A percentile compares a stretch with the other conserved stretches of the same genome.
Evolutionary conservation across 2,888 invertebrate species (phyloP).

Genomic region (Pyrochroa serraticornis): DNA sequence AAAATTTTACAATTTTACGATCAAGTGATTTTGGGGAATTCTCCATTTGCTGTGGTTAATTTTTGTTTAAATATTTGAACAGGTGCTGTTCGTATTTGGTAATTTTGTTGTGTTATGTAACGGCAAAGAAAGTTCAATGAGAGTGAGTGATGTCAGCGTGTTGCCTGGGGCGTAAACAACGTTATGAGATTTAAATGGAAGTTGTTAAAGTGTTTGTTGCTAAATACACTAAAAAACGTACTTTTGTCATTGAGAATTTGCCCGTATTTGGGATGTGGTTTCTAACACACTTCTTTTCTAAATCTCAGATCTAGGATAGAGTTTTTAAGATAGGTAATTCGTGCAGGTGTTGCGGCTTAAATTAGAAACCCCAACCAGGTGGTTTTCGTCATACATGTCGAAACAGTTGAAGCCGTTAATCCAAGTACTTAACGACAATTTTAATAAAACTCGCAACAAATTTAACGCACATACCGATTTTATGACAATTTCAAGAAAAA

Average conservation of each 20-base stretch:
- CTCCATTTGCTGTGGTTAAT: background rate
- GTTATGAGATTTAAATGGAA: background rate
- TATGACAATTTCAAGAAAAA: no score
- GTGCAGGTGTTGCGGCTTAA: background rate
- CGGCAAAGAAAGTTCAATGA: background rate
- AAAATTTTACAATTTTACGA: background rate
- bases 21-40: no score
- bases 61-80: conserved; percentile 18
- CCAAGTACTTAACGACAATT: background rate
- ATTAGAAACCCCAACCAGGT: background rate
- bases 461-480: no score
- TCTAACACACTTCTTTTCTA: background rate
- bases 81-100: conserved; percentile 6
- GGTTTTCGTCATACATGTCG: no score
- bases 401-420: background rate
- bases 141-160: no score
- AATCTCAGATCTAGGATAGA: no score
- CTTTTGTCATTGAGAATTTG: no score
- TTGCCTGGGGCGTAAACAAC: no score
- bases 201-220: background rate
- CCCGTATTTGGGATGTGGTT: background rate
- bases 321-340: no score
- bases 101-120: conserved; percentile 1
- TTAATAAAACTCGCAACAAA: no score
- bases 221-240: no score